Evolutionary conservation across 2,888 invertebrate genomes (phyloP), one percentile per base, ranked within the genome.

Genomic region (Lasioglossum vierecki): DNA sequence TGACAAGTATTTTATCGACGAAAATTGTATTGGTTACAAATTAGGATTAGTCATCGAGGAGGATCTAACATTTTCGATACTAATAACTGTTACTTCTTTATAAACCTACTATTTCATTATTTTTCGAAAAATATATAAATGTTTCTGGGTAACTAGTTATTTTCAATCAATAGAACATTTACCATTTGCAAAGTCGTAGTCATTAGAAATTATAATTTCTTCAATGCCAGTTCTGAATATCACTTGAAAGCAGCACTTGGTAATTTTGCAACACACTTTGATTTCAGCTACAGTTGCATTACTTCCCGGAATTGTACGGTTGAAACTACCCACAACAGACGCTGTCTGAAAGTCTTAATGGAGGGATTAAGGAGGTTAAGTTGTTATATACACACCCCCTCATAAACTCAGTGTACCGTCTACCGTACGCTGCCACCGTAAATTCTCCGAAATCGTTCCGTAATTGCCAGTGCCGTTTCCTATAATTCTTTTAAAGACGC

Each of bases 291-390:
- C 4, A 9, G 70, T n/a, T n/a, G 4, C 41, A 39, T 41, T 41
- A 70, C n/a, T 41, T 70, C n/a, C 68, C 4, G 5, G 39, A 35
- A 68, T 39, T 9, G 68, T 68, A 60, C 39, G 35, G 68, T 68
- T 68, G 41, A 41, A 41, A 41, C 70, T 41, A 41, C n/a, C 70
- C 70, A n/a, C 68, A 39, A 39, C 68, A 68, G 68, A 68, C 39
- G 68, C 70, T 70, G 70, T 70, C 70, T 41, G 70, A 70, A 70
- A 70, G 70, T 41, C 70, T 70, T 70, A 70, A 70, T 70, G 70
- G 70, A 70, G n/a, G 70, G 70, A 70, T 70, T 70, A 70, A 70
- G 70, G 70, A 9, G 70, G 70, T 41, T 70, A 70, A 70, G 70
- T 41, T 41, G 70, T 70, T 70, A 70, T 68, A 68, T 68, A 39